A percentile compares a stretch with the other conserved stretches of the same genome.
phyloP scores from a whole-genome alignment of 2,888 invertebrate genomes.

The Ischnura elegans region DNA sequence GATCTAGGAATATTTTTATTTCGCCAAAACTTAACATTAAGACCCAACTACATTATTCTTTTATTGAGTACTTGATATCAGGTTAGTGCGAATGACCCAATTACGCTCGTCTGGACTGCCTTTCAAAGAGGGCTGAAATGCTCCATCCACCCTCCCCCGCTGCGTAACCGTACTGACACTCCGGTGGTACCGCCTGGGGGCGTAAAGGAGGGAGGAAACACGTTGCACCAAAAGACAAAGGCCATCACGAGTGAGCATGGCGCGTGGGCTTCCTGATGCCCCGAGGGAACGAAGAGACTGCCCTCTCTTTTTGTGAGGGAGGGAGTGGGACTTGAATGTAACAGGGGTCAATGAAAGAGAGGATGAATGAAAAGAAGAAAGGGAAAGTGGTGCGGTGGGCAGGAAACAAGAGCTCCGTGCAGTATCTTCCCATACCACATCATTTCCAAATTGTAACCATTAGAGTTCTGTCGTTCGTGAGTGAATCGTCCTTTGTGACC shows the following conservation, averaged over 20 bases:
- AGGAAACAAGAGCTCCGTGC: neutral
- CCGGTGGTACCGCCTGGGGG: neutral
- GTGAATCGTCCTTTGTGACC: too few species aligned
- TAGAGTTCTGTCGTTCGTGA: too few species aligned
- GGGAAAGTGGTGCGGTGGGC: neutral
- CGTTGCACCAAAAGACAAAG: slow-evolving; percentile 43
- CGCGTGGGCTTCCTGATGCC: neutral
- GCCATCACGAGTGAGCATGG: slow-evolving; percentile 6
- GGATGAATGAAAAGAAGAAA: neutral
- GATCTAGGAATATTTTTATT: too few species aligned
- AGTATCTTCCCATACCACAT: neutral
- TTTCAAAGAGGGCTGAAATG: neutral
- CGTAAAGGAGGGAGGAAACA: neutral
- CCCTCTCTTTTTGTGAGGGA: neutral
- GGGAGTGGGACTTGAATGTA: neutral
- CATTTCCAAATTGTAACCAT: neutral
- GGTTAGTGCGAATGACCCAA: too few species aligned
- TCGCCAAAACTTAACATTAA: too few species aligned
- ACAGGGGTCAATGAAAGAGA: too few species aligned
- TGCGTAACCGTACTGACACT: neutral
- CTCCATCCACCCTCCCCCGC: neutral
- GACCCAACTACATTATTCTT: too few species aligned
- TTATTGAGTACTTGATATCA: too few species aligned
- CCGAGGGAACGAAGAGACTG: neutral
- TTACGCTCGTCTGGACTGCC: too few species aligned